phyloP scores from a whole-genome alignment of 2,113 vertebrate genomes.

The Neolamprologus ventralis region DNA sequence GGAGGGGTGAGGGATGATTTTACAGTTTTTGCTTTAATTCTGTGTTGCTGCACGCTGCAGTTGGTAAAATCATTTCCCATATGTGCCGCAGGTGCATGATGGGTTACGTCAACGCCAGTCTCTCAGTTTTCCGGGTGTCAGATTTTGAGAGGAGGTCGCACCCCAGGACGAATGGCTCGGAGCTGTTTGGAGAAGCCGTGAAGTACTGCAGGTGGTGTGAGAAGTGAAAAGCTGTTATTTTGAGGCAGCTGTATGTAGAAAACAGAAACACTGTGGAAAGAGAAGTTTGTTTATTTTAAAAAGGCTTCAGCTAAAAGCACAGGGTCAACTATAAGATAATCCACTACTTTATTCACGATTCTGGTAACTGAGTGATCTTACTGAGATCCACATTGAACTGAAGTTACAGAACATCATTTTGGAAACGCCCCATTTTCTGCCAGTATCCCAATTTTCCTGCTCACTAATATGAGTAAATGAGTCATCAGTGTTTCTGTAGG shows the following conservation, averaged over 20 bases:
- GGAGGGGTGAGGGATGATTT: slow-evolving; percentile 76
- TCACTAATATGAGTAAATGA: neutral
- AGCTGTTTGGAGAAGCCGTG: slow-evolving; percentile 77
- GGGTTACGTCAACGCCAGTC: slow-evolving; percentile 89
- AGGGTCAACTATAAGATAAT: neutral
- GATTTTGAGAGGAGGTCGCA: slow-evolving; percentile 87
- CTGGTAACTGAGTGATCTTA: neutral
- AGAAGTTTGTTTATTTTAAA: neutral
- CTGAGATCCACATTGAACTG: neutral
- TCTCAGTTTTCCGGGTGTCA: slow-evolving; percentile 83
- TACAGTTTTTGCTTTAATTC: neutral
- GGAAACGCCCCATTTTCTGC: neutral
- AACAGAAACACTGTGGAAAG: neutral
- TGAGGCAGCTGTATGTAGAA: neutral
- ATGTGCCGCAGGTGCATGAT: slow-evolving; percentile 81
- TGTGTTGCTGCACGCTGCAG: neutral
- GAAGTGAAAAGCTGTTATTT: neutral
- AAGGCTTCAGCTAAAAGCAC: neutral
- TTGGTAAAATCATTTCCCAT: neutral
- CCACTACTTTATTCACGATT: neutral
- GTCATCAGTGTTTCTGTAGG: neutral
- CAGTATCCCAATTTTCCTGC: neutral
- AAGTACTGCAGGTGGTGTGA: slow-evolving; percentile 81
- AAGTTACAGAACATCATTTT: neutral
- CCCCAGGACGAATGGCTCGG: slow-evolving; percentile 78